A percentile compares a stretch with the other conserved stretches of the same genome.
Conservation (phyloP, 53 echinoderm and acorn worm genomes). For the Antedon mediterranea region DNA sequence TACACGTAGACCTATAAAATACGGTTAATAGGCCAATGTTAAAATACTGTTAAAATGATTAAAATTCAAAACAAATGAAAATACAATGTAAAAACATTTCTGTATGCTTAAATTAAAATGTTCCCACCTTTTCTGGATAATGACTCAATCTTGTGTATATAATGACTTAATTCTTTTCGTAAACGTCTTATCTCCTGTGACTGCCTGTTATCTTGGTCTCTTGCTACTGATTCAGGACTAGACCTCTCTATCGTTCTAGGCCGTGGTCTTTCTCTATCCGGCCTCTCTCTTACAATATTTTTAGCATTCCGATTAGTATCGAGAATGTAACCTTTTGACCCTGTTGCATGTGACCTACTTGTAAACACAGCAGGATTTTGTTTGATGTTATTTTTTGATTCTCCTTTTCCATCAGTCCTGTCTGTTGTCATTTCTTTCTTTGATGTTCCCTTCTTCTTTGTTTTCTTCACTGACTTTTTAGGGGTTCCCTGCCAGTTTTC, state of each 20-base stretch:
- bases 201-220: slow-evolving; percentile 29
- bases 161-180: slow-evolving; percentile 54
- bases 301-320: neutral
- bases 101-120: no score
- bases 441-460: slow-evolving; percentile 10
- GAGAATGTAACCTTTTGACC: neutral
- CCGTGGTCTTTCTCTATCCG: neutral
- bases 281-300: neutral
- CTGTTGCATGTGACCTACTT: neutral
- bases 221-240: neutral
- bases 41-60: no score
- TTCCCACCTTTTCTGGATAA: slow-evolving; percentile 52
- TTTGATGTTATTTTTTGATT: neutral
- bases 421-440: slow-evolving; percentile 10
- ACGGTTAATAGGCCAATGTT: no score
- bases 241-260: neutral
- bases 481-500: neutral
- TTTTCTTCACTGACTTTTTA: neutral
- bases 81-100: no score
- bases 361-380: neutral
- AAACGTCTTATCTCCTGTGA: slow-evolving; percentile 54
- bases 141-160: slow-evolving; percentile 50
- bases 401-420: neutral
- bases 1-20: no score
- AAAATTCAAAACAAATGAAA: no score